These are phyloP conservation scores for Rhingia rostrata DNA, from an alignment of 2,888 invertebrate species.

Conservation along the genomic window DNA sequence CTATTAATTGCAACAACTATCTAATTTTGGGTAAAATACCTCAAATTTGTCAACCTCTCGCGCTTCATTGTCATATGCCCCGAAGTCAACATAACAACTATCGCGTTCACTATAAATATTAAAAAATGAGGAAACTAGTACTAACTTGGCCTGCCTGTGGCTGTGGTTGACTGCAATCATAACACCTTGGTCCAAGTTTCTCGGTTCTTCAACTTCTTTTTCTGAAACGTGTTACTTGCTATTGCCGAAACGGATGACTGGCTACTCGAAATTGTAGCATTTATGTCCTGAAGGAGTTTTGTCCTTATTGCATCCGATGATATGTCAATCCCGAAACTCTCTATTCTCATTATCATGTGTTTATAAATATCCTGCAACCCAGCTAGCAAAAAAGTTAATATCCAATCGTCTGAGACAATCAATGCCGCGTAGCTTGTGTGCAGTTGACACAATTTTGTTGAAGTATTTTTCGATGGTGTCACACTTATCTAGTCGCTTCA, in stretches of 20 bases:
- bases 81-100: conserved; percentile 32
- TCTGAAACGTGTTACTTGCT: background rate
- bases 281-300: conserved; percentile 50
- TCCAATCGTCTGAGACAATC: conserved; percentile 55
- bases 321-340: conserved; percentile 51
- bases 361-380: conserved; percentile 52
- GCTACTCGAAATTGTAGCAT: background rate
- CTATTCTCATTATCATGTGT: conserved; percentile 59
- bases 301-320: conserved; percentile 44
- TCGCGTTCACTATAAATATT: background rate
- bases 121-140: conserved; percentile 3
- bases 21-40: background rate
- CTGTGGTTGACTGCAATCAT: conserved; percentile 19
- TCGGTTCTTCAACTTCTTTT: background rate
- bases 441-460: conserved; percentile 25
- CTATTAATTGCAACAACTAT: conserved; percentile 19
- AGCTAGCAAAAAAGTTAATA: conserved; percentile 45
- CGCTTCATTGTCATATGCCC: conserved; percentile 30
- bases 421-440: conserved; percentile 38
- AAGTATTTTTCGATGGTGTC: conserved; percentile 14
- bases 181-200: conserved; percentile 9
- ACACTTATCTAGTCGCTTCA: conserved; percentile 13
- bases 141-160: background rate
- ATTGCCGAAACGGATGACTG: background rate
- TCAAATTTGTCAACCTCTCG: background rate